These are phyloP conservation scores for Egretta garzetta DNA, from an alignment of 2,113 vertebrate species.

Conservation along the genomic window DNA sequence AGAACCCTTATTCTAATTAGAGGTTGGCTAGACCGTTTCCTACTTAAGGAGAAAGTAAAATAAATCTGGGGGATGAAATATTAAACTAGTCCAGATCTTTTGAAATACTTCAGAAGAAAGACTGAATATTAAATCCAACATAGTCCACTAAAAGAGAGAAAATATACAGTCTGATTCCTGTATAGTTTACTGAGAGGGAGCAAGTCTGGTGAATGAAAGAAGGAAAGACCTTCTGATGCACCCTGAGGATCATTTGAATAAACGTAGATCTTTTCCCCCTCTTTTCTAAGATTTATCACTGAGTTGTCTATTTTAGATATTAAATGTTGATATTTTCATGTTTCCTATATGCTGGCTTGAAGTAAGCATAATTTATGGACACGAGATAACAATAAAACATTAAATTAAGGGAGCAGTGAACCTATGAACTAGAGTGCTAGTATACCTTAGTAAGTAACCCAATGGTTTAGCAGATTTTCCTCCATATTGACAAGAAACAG, in stretches of 20 bases:
- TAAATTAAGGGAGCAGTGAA: not conserved
- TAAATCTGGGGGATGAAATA: not conserved
- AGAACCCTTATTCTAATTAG: not conserved
- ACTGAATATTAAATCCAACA: not conserved
- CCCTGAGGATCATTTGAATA: not conserved
- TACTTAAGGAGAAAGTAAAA: slow-evolving; percentile 23
- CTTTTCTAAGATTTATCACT: not conserved
- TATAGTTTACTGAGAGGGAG: not conserved
- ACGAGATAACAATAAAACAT: not conserved
- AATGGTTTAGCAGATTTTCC: not conserved
- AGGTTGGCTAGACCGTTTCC: slow-evolving; percentile 7
- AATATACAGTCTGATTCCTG: not conserved
- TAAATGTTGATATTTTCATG: not conserved
- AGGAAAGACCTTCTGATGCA: not conserved
- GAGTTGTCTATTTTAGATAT: not conserved
- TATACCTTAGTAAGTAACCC: not conserved
- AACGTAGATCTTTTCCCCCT: not conserved
- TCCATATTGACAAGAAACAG: not conserved
- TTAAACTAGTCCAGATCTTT: not conserved
- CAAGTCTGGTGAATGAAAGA: not conserved
- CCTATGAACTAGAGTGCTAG: not conserved
- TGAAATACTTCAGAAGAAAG: not conserved
- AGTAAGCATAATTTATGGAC: not conserved
- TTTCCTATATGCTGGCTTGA: not conserved
- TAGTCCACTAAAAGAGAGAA: not conserved